phyloP scores from a whole-genome alignment of 2,888 invertebrate species.

The Noctua comes region DNA sequence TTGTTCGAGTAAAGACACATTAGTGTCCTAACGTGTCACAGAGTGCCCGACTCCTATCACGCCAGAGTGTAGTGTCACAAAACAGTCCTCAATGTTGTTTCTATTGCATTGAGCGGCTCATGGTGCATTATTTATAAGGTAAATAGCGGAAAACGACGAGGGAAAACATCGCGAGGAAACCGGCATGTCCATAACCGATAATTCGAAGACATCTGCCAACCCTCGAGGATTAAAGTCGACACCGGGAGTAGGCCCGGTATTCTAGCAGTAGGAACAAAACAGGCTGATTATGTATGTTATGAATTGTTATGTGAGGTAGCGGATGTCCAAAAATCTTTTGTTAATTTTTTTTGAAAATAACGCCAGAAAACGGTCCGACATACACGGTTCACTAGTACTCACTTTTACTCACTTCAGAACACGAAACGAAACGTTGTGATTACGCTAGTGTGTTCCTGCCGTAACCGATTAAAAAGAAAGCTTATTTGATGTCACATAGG shows the following conservation, averaged over 20 bases:
- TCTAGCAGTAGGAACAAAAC: neutral
- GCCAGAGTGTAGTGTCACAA: neutral
- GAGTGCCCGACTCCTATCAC: neutral
- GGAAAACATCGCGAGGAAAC: neutral
- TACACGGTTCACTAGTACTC: neutral
- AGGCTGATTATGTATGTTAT: no score
- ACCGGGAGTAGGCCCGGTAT: neutral
- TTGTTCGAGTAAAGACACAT: neutral
- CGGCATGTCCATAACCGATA: neutral
- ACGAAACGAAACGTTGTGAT: neutral
- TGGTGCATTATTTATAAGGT: neutral
- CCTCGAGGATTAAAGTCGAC: neutral
- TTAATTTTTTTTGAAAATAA: no score
- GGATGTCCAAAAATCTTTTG: neutral
- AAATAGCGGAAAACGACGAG: neutral
- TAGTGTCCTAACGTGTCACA: neutral
- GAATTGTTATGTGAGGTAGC: no score
- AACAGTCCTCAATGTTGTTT: neutral
- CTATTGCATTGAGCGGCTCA: neutral
- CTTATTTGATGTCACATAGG: slow-evolving; percentile 47
- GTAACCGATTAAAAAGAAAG: slow-evolving; percentile 27
- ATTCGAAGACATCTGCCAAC: neutral
- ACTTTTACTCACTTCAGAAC: neutral
- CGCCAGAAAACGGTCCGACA: neutral
- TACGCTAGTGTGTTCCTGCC: slow-evolving; percentile 3